These are phyloP conservation scores for Rotaria magnacalcarata DNA, from an alignment of 2,888 invertebrate species.

Conservation along the genomic window DNA sequence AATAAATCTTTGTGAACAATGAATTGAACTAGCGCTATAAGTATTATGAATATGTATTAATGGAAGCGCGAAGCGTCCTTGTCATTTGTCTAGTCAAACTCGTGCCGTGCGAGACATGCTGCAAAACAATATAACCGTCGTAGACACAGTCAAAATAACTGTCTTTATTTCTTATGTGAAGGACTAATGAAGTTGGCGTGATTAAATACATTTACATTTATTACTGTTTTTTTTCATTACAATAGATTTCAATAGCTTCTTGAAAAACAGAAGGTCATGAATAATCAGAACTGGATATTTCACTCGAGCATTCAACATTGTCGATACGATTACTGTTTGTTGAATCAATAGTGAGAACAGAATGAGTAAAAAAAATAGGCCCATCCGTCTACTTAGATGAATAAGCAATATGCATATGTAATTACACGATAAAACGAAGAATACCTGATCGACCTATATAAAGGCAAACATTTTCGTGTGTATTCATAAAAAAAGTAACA, in stretches of 20 bases:
- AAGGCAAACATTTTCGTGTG: too few species aligned
- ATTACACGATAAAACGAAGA: background rate
- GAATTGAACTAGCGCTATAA: background rate
- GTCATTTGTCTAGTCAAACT: background rate
- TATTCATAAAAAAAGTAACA: too few species aligned
- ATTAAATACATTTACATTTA: background rate
- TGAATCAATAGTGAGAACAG: background rate
- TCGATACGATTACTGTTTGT: background rate
- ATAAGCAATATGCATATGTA: constrained; percentile 10
- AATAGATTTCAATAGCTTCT: background rate
- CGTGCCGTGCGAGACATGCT: background rate
- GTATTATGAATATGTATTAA: too few species aligned
- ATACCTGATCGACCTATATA: too few species aligned
- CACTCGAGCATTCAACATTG: background rate
- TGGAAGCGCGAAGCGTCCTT: background rate
- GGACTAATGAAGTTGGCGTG: background rate
- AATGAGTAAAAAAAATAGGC: background rate
- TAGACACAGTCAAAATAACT: background rate
- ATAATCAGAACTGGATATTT: background rate
- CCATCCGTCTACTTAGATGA: background rate
- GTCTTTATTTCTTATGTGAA: background rate
- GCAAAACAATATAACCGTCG: background rate
- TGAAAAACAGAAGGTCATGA: constrained; percentile 1
- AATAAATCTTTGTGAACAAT: background rate
- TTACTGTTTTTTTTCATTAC: background rate